phyloP scores from a whole-genome alignment of 2,113 vertebrate genomes.

The Halichoerus grypus region DNA sequence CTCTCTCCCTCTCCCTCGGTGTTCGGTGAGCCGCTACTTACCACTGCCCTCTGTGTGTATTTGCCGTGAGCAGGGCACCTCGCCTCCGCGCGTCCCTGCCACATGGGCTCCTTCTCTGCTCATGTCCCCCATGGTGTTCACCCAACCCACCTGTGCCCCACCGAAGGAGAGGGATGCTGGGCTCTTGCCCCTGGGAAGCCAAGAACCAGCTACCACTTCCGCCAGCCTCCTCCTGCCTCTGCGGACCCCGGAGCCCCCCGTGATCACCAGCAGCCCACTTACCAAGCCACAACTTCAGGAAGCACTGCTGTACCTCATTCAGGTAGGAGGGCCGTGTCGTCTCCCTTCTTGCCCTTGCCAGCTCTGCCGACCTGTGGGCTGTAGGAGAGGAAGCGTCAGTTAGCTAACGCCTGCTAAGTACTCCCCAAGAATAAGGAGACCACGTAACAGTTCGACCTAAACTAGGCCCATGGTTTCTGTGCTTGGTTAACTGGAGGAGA shows the following conservation, averaged over 20 bases:
- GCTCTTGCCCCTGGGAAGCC: slow-evolving; percentile 43
- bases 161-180: slow-evolving; percentile 70
- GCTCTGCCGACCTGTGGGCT: not conserved
- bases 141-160: slow-evolving; percentile 82
- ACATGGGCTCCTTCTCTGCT: slow-evolving; percentile 89
- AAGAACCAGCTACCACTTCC: slow-evolving; percentile 59
- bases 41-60: not conserved
- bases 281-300: slow-evolving; percentile 94
- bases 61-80: slow-evolving; percentile 86
- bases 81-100: slow-evolving; percentile 89
- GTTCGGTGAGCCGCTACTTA: not conserved
- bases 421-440: not conserved
- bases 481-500: not conserved
- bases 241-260: slow-evolving; percentile 69
- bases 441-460: accelerated
- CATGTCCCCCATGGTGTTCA: slow-evolving; percentile 94
- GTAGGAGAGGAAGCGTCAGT: not conserved
- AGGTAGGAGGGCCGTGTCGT: slow-evolving; percentile 84
- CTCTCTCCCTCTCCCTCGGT: accelerated
- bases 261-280: slow-evolving; percentile 78
- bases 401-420: not conserved
- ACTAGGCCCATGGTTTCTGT: not conserved
- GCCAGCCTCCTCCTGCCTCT: slow-evolving; percentile 80
- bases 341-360: not conserved
- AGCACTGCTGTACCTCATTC: slow-evolving; percentile 92